Percentiles rank a stretch among this genome's conserved stretches.
Evolutionary conservation across 2,113 vertebrate genomes (phyloP).

Genomic region (Coptodon bakossiorum): DNA sequence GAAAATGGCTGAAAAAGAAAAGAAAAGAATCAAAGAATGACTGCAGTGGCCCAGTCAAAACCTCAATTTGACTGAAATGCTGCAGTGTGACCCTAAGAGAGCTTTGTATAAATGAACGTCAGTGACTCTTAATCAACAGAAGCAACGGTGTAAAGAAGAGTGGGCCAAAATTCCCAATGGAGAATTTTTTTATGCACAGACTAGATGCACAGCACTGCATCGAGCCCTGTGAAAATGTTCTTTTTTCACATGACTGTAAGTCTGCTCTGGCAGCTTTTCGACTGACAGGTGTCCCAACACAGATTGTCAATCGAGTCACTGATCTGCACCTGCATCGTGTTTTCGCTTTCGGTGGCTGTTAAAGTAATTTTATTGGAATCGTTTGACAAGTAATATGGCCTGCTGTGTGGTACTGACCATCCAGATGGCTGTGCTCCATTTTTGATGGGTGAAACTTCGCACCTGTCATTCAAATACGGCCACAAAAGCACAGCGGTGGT

Average conservation of each 20-base stretch:
- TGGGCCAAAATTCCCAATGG: not conserved
- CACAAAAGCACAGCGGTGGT: not conserved
- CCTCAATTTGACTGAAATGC: not conserved
- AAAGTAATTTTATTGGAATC: not conserved
- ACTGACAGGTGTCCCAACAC: not conserved
- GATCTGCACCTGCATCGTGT: not conserved
- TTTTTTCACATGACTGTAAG: not conserved
- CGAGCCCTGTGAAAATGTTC: not conserved
- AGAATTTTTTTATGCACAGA: not conserved
- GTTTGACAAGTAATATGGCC: not conserved
- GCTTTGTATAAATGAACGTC: not conserved
- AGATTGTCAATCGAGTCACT: not conserved
- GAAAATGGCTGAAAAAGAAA: not conserved
- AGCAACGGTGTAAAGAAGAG: not conserved
- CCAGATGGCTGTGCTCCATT: not conserved
- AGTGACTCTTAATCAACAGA: not conserved
- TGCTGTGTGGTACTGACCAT: not conserved
- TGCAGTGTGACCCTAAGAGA: not conserved
- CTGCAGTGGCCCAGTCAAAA: fast-evolving
- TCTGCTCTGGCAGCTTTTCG: not conserved
- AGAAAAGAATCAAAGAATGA: not conserved
- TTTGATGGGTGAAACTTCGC: not conserved
- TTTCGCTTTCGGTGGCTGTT: not conserved
- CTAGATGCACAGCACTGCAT: not conserved
- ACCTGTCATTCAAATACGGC: not conserved